These are phyloP conservation scores for Phalangium opilio DNA, from an alignment of 2,888 invertebrate species.

Conservation along the genomic window DNA sequence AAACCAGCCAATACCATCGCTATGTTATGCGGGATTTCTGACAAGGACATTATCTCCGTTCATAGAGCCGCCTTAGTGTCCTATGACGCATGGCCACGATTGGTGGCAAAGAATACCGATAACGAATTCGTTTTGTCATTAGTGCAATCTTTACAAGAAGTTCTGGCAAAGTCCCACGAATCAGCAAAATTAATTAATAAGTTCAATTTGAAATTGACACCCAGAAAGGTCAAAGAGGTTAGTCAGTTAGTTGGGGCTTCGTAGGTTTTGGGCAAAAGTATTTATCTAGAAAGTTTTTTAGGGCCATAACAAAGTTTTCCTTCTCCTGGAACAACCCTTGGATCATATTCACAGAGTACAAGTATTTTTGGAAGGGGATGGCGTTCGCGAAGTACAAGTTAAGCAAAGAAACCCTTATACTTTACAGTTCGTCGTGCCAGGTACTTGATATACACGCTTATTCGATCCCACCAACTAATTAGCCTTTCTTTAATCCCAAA, in stretches of 20 bases:
- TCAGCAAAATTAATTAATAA: constrained; percentile 33
- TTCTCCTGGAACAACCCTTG: constrained; percentile 59
- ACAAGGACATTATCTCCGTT: constrained; percentile 50
- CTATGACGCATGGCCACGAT: constrained; percentile 64
- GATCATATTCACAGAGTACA: constrained; percentile 58
- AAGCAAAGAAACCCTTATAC: constrained; percentile 71
- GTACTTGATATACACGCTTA: too few species aligned
- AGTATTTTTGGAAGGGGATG: constrained; percentile 63
- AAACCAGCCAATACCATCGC: constrained; percentile 57
- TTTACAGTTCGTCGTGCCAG: constrained; percentile 64
- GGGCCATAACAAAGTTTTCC: constrained; percentile 69
- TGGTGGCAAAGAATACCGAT: constrained; percentile 58
- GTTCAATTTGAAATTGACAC: constrained; percentile 21
- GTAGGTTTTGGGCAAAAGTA: too few species aligned
- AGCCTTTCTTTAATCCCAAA: too few species aligned
- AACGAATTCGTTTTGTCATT: constrained; percentile 48
- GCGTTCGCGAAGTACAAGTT: constrained; percentile 55
- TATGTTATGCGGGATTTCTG: constrained; percentile 56
- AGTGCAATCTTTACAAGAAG: constrained; percentile 41
- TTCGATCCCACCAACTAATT: too few species aligned
- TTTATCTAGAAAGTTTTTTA: constrained; percentile 34
- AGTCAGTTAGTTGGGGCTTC: not conserved
- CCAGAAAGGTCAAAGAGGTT: constrained; percentile 22
- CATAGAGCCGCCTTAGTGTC: constrained; percentile 56
- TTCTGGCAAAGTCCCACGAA: constrained; percentile 63